These are phyloP conservation scores for Ochlodes sylvanus DNA, from an alignment of 2,888 invertebrate species.

Conservation along the genomic window DNA sequence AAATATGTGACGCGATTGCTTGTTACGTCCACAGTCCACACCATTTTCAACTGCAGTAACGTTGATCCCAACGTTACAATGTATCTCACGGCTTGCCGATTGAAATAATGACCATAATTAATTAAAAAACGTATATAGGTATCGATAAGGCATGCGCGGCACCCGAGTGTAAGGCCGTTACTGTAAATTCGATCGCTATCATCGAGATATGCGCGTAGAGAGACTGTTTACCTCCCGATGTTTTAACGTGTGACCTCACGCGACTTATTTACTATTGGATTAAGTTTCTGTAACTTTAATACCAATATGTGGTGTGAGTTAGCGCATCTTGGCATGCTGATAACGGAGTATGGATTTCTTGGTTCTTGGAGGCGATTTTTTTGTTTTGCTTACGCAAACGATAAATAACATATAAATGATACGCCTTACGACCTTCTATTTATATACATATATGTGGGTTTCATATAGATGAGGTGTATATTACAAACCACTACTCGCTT, in stretches of 20 bases:
- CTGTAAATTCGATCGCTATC: constrained; percentile 72
- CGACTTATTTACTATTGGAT: constrained; percentile 27
- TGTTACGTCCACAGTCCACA: neutral
- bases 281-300: constrained; percentile 35
- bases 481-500: too few relatives aligned
- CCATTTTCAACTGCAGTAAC: neutral
- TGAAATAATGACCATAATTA: constrained; percentile 27
- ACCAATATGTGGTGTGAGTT: constrained; percentile 34
- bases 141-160: constrained; percentile 25
- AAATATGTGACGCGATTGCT: too few relatives aligned
- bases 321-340: constrained; percentile 23
- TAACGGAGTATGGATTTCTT: constrained; percentile 30
- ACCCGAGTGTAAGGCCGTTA: constrained; percentile 55
- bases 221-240: constrained; percentile 23
- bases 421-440: too few relatives aligned
- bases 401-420: too few relatives aligned
- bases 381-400: neutral
- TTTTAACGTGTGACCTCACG: constrained; percentile 32
- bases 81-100: neutral
- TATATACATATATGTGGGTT: too few relatives aligned
- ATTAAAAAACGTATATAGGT: constrained; percentile 18
- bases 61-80: neutral
- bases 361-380: neutral
- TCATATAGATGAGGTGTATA: too few relatives aligned
- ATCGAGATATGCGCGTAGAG: constrained; percentile 50